Evolutionary conservation across 2,113 vertebrate genomes (phyloP).

Genomic region (Elachura formosa): DNA sequence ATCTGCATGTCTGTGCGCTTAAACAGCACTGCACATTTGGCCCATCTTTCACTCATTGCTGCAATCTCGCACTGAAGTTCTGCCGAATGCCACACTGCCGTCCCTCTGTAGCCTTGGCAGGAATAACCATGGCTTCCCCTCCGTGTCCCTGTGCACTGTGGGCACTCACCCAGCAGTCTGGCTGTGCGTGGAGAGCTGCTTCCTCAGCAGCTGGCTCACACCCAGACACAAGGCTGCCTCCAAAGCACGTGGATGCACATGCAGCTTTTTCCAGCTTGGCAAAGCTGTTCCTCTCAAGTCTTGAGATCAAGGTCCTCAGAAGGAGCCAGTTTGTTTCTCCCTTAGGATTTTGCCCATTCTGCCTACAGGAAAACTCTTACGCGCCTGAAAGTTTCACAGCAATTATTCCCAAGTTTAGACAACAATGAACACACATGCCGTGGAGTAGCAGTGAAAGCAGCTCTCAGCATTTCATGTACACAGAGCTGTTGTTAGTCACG

Average conservation of each 20-base stretch:
- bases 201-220: slow-evolving; percentile 34
- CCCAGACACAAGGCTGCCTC: neutral
- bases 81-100: neutral
- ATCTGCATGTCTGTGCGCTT: neutral
- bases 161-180: neutral
- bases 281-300: neutral
- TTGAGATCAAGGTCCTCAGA: neutral
- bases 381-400: neutral
- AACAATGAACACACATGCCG: neutral
- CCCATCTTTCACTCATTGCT: neutral
- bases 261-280: slow-evolving; percentile 21
- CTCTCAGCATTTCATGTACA: neutral
- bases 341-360: neutral
- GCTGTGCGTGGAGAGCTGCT: neutral
- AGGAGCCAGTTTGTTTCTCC: neutral
- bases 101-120: neutral
- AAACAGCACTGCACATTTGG: neutral
- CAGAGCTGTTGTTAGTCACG: neutral
- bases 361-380: neutral
- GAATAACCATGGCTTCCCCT: neutral
- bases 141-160: fast-evolving
- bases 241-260: neutral
- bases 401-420: neutral
- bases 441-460: neutral
- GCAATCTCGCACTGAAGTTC: neutral